Base-by-base conservation (phyloP, 2,888 invertebrate species). In the Drosophila monieri region DNA sequence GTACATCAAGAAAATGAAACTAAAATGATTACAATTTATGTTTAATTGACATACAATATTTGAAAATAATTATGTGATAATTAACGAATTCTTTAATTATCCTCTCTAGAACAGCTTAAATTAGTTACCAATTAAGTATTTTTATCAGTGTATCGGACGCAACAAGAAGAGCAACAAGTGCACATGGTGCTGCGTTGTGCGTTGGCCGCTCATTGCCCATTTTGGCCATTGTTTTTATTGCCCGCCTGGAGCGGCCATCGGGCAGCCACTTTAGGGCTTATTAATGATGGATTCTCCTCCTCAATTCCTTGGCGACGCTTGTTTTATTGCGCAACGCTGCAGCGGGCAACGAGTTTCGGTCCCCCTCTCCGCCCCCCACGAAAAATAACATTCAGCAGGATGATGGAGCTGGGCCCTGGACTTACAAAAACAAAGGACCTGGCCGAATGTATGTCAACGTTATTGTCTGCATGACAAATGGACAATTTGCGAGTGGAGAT, bases 371-470 rank as follows among this genome's bases (percentile, higher is more conserved):
- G 15, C 46, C 14, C 46, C 14, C 12, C n/a, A 35, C 35, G 25
- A 49, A 30, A 49, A 14, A 10, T 4, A 37, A 14, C 27, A 0
- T 23, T 0, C 41, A 49, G 25, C 32, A 47, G 23, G 55, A 27
- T 27, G 27, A 27, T 27, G 27, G 27, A 27, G 27, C 27, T 27
- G 27, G 27, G 27, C 27, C 27, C 27, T 8, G 27, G 2, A 61
- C 44, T 41, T 54, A n/a, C 32, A 59, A 83, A 76, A 83, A 76
- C 80, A 62, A 86, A 83, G 76, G 84, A 88, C 88, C 88, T 80
- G 86, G 86, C 88, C 85, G 85, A 90, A 90, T 90, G 90, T 90
- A 88, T 90, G 90, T 90, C 90, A 90, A 73, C 81, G 75, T 81
- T 79, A 73, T 75, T 78, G 73, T 89, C 83, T 80, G 85, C 85